phyloP scores from a whole-genome alignment of 2,888 invertebrate species.

The Brachypalpus laphriformis region DNA sequence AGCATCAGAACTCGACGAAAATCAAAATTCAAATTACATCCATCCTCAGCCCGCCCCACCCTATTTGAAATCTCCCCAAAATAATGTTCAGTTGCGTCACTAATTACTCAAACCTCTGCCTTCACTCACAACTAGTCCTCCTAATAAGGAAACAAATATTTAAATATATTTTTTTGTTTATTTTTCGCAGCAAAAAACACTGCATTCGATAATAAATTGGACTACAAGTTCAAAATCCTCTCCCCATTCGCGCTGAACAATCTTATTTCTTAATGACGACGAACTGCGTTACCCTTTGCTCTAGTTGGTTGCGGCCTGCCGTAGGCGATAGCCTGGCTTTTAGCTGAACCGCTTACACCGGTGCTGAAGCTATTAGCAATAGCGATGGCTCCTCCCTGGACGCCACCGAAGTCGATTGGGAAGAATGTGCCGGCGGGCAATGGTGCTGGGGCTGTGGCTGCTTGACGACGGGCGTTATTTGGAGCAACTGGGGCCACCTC shows the following conservation, averaged over 20 bases:
- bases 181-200: constrained; percentile 67
- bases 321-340: constrained; percentile 77
- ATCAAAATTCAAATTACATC: too few species aligned
- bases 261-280: constrained; percentile 47
- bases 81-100: too few species aligned
- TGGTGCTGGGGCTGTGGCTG: constrained; percentile 54
- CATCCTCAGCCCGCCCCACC: too few species aligned
- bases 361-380: constrained; percentile 77
- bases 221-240: constrained; percentile 33
- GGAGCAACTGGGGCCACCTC: constrained; percentile 7
- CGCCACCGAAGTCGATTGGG: constrained; percentile 76
- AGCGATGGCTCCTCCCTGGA: constrained; percentile 75
- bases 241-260: not conserved
- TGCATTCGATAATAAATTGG: constrained; percentile 63
- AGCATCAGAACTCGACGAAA: too few species aligned
- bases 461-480: constrained; percentile 8
- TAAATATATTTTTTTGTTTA: not conserved
- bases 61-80: too few species aligned
- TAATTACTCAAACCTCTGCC: not conserved
- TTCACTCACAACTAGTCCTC: not conserved
- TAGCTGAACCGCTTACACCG: constrained; percentile 76
- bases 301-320: constrained; percentile 73
- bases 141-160: not conserved
- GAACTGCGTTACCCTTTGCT: constrained; percentile 24
- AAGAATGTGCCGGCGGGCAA: constrained; percentile 75